A percentile compares a stretch with the other conserved stretches of the same genome.
These are phyloP conservation scores for Pterobdella sp. DNA, from an alignment of 2,888 invertebrate genomes.

Conservation along the genomic window DNA sequence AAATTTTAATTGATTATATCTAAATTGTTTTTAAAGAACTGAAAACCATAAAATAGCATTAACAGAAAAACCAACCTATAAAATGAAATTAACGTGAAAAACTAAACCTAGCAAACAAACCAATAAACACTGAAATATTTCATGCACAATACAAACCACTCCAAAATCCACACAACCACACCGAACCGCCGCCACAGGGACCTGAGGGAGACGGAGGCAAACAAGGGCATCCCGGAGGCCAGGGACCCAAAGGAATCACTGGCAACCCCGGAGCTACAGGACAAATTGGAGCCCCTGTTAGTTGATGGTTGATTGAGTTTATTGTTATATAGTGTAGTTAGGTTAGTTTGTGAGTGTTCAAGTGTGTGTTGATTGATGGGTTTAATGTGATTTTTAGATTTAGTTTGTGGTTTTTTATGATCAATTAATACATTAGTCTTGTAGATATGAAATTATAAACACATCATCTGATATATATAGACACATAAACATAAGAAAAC, in stretches of 20 bases:
- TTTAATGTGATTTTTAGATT: no score
- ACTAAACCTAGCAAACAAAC: not conserved
- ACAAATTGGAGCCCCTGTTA: not conserved
- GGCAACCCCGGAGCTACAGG: not conserved
- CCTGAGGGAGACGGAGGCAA: slow-evolving; percentile 10
- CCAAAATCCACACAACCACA: not conserved
- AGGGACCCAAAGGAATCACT: slow-evolving; percentile 1
- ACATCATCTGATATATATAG: no score
- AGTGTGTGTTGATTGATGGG: no score
- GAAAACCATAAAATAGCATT: not conserved
- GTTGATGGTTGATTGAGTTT: no score
- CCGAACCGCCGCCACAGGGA: not conserved
- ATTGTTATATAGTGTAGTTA: no score
- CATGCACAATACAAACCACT: not conserved
- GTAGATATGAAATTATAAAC: no score
- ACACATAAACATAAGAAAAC: no score
- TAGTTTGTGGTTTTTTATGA: no score
- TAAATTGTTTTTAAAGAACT: not conserved
- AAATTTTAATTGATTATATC: no score
- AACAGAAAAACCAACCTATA: no score
- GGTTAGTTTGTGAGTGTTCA: no score
- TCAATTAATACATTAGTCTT: no score
- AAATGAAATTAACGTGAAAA: not conserved
- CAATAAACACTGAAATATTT: not conserved
- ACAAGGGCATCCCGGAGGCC: slow-evolving; percentile 8